Base-by-base conservation (phyloP, 35 echinoderm and acorn worm genomes). In the Eucidaris tribuloides region DNA sequence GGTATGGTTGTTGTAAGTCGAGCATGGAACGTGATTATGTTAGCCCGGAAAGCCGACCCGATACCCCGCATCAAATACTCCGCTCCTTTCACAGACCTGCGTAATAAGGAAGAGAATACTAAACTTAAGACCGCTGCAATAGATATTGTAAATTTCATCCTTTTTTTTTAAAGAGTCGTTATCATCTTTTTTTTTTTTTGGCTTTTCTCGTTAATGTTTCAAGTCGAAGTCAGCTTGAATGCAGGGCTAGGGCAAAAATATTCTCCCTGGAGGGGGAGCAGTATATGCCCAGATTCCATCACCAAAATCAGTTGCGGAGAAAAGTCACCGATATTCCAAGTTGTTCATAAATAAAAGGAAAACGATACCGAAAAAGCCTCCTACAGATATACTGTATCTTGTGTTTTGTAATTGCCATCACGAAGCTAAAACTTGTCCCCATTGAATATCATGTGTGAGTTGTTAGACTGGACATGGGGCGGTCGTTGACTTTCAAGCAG, bases 11-110 rank as follows among this genome's bases (percentile, higher is more conserved):
- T 27, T 74, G 68, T 74, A 74, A 74, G 68, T 74, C 68, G 68
- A 74, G 68, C 68, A 74, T 74, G 68, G 68, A 74, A 74, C 68
- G 68, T 74, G 68, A 74, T 74, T 74, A 74, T 74, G 68, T 74
- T 74, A 74, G 68, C 68, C 68, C 68, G 68, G 68, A 74, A 74
- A 74, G 68, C 68, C 68, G 68, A 74, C 68, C 68, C 68, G 68
- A 74, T 74, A n/a, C 68, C 35, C 68, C 38, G 68, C 68, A 74
- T 74, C 68, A 74, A 74, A 74, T 74, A 74, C 68, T 74, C 68
- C 35, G 38, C 44, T 40, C 24, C 68, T 74, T 40, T 74, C 37
- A 25, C 37, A 74, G 68, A 74, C 68, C 68, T 74, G 24, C 44
- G 68, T 74, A 74, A 74, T 74, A 40, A 74, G 68, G 68, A 74